These are phyloP conservation scores for Thamnophis elegans DNA, from an alignment of 2,797 vertebrate species.

Conservation along the genomic window DNA sequence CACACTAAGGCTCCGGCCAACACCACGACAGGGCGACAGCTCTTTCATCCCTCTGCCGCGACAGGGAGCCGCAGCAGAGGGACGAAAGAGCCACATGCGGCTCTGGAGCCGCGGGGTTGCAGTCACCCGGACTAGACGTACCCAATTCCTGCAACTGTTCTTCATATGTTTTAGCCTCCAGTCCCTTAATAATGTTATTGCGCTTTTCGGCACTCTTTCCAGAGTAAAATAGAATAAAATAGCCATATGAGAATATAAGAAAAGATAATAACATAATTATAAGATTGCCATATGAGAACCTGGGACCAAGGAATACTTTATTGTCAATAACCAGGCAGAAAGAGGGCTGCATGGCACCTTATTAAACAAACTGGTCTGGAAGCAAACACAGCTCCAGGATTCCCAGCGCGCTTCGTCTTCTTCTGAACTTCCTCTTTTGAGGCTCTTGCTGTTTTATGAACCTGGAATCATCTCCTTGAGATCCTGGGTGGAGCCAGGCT, in stretches of 20 bases:
- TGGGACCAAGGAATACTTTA: slow-evolving; percentile 31
- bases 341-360: slow-evolving; percentile 2
- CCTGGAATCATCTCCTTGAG: not conserved
- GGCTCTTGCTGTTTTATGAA: not conserved
- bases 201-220: not conserved
- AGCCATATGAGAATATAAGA: not conserved
- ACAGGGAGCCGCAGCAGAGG: too few relatives aligned
- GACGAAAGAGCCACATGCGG: too few relatives aligned
- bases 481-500: slow-evolving; percentile 2
- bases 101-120: too few relatives aligned
- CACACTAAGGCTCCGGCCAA: too few relatives aligned
- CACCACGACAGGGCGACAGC: too few relatives aligned
- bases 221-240: not conserved
- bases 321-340: slow-evolving; percentile 27
- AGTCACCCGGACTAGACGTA: not conserved
- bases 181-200: not conserved
- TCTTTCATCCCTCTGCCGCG: too few relatives aligned
- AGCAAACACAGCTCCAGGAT: not conserved
- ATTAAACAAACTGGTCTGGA: not conserved
- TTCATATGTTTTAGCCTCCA: not conserved
- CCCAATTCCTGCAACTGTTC: not conserved
- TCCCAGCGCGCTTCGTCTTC: not conserved
- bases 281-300: not conserved
- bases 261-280: not conserved
- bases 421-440: not conserved